Evolutionary conservation across 2,888 invertebrate species (phyloP), one percentile per base, ranked within the genome.

Genomic region (Nymphalis c-album): DNA sequence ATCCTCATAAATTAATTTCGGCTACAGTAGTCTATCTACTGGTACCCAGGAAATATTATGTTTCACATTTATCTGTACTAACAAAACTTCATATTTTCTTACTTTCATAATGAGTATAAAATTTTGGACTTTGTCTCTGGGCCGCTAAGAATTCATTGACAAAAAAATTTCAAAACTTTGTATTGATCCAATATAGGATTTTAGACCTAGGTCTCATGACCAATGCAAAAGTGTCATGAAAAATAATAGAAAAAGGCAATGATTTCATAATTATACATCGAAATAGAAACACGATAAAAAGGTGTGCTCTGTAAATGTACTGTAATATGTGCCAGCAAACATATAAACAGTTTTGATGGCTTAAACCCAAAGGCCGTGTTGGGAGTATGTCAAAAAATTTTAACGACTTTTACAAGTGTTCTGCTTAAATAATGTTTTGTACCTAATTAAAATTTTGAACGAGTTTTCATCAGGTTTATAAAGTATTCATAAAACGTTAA

Each of bases 41-140:
- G 22, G 22, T 22, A 26, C 26, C 26, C 26, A 1, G 26, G 26
- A 26, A 26, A 26, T 6, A 31, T 31, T 78, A 80, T 80, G 79
- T 80, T 82, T 82, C 84, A 86, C 83, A 84, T 85, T 86, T 85
- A 6, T 31, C 6, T 6, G 26, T 6, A 6, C 26, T 6, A 26
- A 26, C 4, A 26, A 3, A 26, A 0, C 3, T 22, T 22, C 22
- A 0, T 0, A 3, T 79, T 13, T 40, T 13, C 40, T 40, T 13
- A 8, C 8, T 40, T 7, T 35, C 35, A 35, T 35, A 7, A 10
- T 13, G 13, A 40, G 13, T 13, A 13, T 13, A 40, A 40, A 0
- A 40, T 13, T 40, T 40, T 40, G 40, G 13, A 40, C 13, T 40
- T 40, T 40, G 4, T 40, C 3, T 40, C 40, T 40, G 40, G 40